Evolutionary conservation across 2,113 vertebrate species (phyloP), one percentile per base, ranked within the genome.

Genomic region (Petroica traversi): DNA sequence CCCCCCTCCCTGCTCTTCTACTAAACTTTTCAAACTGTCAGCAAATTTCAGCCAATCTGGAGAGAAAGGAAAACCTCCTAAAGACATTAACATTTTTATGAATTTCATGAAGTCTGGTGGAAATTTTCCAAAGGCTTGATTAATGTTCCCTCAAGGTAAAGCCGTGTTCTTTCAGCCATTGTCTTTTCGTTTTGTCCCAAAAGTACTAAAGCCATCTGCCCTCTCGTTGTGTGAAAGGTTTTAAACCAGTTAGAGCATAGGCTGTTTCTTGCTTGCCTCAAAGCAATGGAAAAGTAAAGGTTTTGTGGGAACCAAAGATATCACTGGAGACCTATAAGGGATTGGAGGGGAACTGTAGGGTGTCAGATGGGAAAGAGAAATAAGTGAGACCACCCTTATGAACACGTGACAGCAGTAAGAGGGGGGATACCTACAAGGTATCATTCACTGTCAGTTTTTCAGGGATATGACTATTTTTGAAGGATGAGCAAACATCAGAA

Each of bases 1-100:
- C 38, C 8, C 22, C 4, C 6, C n/a, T n/a, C n/a, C n/a, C 0
- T 0, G 0, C 43, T 88, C 25, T 63, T 69, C 34, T 41, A 41
- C 0, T 49, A 69, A 69, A 72, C 77, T 94, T 61, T 94, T 68
- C 78, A 73, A 93, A 88, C 45, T 73, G 57, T 73, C 78, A 85
- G 57, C 85, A 76, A 61, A 79, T 92, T 93, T 90, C 62, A 93
- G 46, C 74, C 66, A 61, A 26, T 75, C 51, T 93, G 59, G 46
- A 85, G 92, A 73, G 74, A 82, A 72, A 73, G 46, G 25, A 61
- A 83, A 83, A 38, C 5, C 48, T 88, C 61, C 51, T 58, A 38
- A 80, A 85, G 49, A 28, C 26, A 22, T 78, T 36, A 29, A 7
- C 12, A 41, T 68, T 85, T 85, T 69, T 46, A 73, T 49, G n/a